A percentile compares a stretch with the other conserved stretches of the same genome.
Evolutionary conservation across 2,113 vertebrate species (phyloP).

Genomic region (human (Homo sapiens)): DNA sequence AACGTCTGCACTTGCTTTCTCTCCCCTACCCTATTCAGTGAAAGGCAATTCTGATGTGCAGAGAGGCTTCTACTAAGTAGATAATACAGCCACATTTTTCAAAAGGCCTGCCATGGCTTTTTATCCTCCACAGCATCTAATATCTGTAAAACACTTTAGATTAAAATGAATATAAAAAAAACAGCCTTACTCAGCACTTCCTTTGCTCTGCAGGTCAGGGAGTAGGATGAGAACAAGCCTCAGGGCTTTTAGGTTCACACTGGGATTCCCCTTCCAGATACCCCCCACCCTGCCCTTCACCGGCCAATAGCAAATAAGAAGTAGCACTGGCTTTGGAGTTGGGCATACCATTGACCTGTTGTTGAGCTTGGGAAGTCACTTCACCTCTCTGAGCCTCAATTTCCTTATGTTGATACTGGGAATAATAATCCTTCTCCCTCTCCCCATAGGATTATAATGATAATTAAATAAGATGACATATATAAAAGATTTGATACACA

Average conservation of each 20-base stretch:
- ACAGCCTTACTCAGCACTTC: conserved; percentile 37
- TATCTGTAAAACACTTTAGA: conserved; percentile 68
- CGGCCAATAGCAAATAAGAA: neutral
- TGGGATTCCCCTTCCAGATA: neutral
- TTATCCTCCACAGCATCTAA: conserved; percentile 65
- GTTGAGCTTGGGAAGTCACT: neutral
- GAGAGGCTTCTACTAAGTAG: conserved; percentile 44
- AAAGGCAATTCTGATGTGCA: conserved; percentile 62
- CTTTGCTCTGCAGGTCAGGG: neutral
- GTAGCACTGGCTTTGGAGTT: neutral
- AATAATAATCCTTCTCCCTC: neutral
- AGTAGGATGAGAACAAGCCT: conserved; percentile 19
- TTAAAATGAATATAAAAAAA: conserved; percentile 60
- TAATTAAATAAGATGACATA: neutral
- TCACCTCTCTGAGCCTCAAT: neutral
- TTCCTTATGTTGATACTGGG: neutral
- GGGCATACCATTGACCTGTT: neutral
- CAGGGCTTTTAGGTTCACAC: neutral
- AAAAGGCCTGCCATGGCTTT: conserved; percentile 50
- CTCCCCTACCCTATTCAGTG: conserved; percentile 9
- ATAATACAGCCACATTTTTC: conserved; percentile 63
- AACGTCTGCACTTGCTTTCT: conserved; percentile 50
- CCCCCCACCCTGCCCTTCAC: neutral
- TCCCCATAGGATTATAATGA: neutral
- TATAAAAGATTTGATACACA: neutral